phyloP scores from a whole-genome alignment of 2,113 vertebrate species.

The Hucho hucho region DNA sequence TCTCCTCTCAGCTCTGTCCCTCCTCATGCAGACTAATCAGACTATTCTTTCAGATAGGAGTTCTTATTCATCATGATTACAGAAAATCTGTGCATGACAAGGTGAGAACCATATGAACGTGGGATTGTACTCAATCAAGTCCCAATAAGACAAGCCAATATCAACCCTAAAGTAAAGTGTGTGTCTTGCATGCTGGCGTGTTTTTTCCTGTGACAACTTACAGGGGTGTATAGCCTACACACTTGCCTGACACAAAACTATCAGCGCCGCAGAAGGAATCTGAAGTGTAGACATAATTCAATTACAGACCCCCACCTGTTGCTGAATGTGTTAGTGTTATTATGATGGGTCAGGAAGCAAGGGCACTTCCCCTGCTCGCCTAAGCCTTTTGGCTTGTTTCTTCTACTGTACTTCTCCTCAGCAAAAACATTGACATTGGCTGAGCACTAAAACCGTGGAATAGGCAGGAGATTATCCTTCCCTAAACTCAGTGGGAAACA shows the following conservation, averaged over 20 bases:
- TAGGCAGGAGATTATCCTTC: conserved; percentile 28
- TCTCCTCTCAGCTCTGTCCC: not conserved
- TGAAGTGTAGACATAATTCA: not conserved
- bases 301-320: not conserved
- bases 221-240: not conserved
- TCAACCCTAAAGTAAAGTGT: conserved; percentile 16
- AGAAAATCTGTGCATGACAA: not conserved
- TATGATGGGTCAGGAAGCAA: conserved; percentile 18
- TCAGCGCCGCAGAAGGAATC: not conserved
- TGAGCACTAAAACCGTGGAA: conserved; percentile 17
- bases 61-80: not conserved
- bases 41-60: not conserved
- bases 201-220: not conserved
- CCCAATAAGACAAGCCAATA: not conserved
- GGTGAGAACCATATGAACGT: no score
- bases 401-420: conserved; percentile 10
- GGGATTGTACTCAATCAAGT: not conserved
- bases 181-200: not conserved
- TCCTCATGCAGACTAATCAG: not conserved
- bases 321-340: conserved; percentile 4
- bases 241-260: not conserved
- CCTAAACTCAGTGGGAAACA: conserved; percentile 30
- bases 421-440: conserved; percentile 50
- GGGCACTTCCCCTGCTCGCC: conserved; percentile 9
- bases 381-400: conserved; percentile 21